Base-by-base conservation (phyloP, 2,113 vertebrate genomes). In the Willisornis vidua region DNA sequence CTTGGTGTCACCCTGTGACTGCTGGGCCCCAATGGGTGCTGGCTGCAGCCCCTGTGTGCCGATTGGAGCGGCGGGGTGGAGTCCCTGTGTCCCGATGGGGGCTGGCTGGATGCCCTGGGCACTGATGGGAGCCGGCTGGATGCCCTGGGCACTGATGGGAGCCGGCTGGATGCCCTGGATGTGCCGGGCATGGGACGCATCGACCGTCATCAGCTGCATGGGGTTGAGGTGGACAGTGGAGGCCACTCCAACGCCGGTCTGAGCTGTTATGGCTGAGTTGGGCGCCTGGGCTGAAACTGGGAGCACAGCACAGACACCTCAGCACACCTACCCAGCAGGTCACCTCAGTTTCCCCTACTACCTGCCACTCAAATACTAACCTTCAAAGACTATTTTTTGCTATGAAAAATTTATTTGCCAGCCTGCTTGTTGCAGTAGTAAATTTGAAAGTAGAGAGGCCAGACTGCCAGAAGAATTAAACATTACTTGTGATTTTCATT, bases 161-260 rank as follows among this genome's bases (percentile, higher is more conserved):
- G 99, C 98, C 0, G 99, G 99, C 48, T 99, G 99, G 73, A 99
- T 98, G 45, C 99, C 99, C 84, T 98, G 98, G 59, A 99, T 99
- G 81, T 99, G 99, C 43, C 98, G 98, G 35, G 98, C 98, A 1
- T 99, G 98, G 3, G 98, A 98, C 0, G 98, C 96, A 31, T 98
- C 99, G 6, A 99, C 99, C 0, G 99, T 98, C 99, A 99, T 99
- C 96, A 99, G 97, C 97, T 99, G 99, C 99, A 99, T 99, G 97
- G 98, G 99, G 93, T 99, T 99, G 33, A 99, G 98, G 96, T 99
- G 99, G 74, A 99, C 99, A 0, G 99, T 99, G 67, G 99, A 99
- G 15, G 99, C 99, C 89, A 99, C 99, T 2, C 99, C 99, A 1
- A 99, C 99, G 1, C 99, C 98, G 2, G 98, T 98, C 88, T 99